These are phyloP conservation scores for Lagodon rhomboides DNA, from an alignment of 2,797 vertebrate genomes.

Conservation along the genomic window DNA sequence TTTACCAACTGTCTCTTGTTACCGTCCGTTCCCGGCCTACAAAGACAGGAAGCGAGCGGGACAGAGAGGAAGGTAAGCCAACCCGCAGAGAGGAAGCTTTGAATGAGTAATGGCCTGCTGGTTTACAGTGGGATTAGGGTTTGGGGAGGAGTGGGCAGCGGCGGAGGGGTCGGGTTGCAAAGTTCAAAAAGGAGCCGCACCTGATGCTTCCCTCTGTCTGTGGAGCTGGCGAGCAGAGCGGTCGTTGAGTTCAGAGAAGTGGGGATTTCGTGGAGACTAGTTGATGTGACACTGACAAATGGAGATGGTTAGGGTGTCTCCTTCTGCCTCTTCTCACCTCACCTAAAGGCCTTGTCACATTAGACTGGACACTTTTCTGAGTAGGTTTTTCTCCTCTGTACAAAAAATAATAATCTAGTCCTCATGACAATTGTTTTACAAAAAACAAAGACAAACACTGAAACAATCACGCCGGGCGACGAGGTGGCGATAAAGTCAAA, in stretches of 20 bases:
- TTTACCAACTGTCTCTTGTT: slow-evolving; percentile 32
- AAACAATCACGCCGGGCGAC: too few relatives aligned
- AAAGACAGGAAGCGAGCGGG: slow-evolving; percentile 70
- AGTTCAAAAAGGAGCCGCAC: slow-evolving; percentile 58
- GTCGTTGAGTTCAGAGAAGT: not conserved
- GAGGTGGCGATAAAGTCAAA: too few relatives aligned
- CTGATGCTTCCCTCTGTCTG: slow-evolving; percentile 46
- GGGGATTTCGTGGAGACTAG: not conserved
- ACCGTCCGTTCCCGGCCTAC: slow-evolving; percentile 66
- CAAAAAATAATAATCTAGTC: too few relatives aligned
- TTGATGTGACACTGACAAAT: not conserved
- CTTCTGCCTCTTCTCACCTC: not conserved
- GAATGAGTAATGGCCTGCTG: slow-evolving; percentile 79
- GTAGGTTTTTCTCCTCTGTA: too few relatives aligned
- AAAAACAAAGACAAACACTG: too few relatives aligned
- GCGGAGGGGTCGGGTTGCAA: slow-evolving; percentile 59
- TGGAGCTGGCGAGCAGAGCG: slow-evolving; percentile 6
- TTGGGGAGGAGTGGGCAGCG: slow-evolving; percentile 53
- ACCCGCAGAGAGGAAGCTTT: slow-evolving; percentile 78
- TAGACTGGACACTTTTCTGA: too few relatives aligned
- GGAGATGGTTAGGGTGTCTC: not conserved
- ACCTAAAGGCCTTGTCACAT: too few relatives aligned
- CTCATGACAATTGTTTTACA: too few relatives aligned
- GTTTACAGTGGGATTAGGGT: slow-evolving; percentile 67
- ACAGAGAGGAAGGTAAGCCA: slow-evolving; percentile 69